Conservation (phyloP, 2,888 invertebrate species). For the Agrotis segetum region DNA sequence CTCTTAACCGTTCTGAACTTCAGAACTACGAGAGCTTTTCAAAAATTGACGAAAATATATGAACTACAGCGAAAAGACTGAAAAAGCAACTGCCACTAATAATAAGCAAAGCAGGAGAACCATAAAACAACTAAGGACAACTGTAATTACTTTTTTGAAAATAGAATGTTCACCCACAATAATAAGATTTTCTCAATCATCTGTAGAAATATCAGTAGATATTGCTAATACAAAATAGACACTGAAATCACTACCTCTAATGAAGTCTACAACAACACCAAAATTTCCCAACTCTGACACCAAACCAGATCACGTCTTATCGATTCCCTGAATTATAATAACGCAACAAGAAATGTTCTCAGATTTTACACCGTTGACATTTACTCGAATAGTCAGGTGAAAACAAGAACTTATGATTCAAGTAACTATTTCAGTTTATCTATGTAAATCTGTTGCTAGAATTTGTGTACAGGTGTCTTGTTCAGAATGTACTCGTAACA, state of each 20-base stretch:
- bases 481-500: constrained; percentile 39
- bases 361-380: constrained; percentile 51
- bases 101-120: no score
- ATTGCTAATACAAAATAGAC: no score
- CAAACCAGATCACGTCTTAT: constrained; percentile 46
- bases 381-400: constrained; percentile 41
- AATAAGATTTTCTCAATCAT: no score
- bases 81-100: no score
- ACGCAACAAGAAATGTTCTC: constrained; percentile 49
- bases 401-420: constrained; percentile 37
- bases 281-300: constrained; percentile 52
- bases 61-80: no score
- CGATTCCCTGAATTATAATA: constrained; percentile 57
- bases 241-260: constrained; percentile 12
- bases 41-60: no score
- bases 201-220: no score
- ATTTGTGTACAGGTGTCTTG: constrained; percentile 48
- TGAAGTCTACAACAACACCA: constrained; percentile 28
- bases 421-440: constrained; percentile 48
- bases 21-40: no score
- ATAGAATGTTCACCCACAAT: no score
- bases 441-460: constrained; percentile 43
- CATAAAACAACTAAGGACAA: no score
- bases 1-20: no score
- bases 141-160: no score